These are phyloP conservation scores for Tenodera sinensis DNA, from an alignment of 2,888 invertebrate genomes.

Conservation along the genomic window DNA sequence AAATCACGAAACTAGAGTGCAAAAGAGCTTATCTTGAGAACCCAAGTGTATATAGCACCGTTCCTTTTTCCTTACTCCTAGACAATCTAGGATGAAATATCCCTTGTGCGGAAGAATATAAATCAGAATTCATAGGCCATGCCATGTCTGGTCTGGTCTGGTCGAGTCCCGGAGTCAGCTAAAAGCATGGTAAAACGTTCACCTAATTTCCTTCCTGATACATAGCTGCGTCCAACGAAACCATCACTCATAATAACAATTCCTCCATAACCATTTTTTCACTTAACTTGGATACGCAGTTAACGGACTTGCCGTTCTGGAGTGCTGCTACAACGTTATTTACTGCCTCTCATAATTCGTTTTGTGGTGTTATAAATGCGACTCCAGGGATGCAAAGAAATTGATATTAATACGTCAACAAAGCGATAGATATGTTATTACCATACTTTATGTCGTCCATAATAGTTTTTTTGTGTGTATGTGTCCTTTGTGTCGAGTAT, in stretches of 20 bases:
- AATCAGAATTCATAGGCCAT: not conserved
- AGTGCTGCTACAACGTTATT: not conserved
- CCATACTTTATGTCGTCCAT: constrained; percentile 4
- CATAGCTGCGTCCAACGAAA: not conserved
- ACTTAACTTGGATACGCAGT: not conserved
- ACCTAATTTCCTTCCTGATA: not conserved
- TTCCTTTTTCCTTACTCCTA: not conserved
- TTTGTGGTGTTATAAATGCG: constrained; percentile 5
- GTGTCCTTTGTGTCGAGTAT: not conserved
- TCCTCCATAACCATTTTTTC: constrained; percentile 13
- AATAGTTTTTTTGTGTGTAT: not conserved
- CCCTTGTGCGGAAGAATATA: not conserved
- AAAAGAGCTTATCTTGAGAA: not conserved
- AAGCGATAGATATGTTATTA: constrained; percentile 14
- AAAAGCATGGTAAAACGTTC: not conserved
- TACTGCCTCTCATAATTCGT: constrained; percentile 7
- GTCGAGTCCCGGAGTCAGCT: not conserved
- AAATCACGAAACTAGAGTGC: too few relatives aligned
- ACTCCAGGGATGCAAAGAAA: constrained; percentile 4
- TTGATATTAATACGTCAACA: constrained; percentile 24
- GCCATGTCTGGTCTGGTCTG: too few relatives aligned
- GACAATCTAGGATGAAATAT: not conserved
- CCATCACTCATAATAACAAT: constrained; percentile 8
- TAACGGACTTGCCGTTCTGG: not conserved
- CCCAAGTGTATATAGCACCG: too few relatives aligned